These are phyloP conservation scores for Ectemnius lituratus DNA, from an alignment of 2,888 invertebrate genomes.

Conservation along the genomic window DNA sequence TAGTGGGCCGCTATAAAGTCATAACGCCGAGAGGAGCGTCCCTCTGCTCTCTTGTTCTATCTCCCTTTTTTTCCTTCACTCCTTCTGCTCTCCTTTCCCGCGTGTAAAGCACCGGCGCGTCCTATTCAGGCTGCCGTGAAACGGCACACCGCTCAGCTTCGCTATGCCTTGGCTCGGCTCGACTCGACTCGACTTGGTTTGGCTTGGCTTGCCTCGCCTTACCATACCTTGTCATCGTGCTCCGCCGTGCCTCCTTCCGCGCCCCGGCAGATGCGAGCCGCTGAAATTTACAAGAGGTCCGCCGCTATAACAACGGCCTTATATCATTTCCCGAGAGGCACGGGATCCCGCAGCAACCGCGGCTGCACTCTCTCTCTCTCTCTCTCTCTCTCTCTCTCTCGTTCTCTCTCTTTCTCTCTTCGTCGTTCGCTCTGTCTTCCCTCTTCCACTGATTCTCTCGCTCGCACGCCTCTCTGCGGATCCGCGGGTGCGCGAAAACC, in stretches of 20 bases:
- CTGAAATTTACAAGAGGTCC: conserved; percentile 70
- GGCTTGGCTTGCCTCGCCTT: conserved; percentile 28
- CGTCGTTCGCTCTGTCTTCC: not conserved
- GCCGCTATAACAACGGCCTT: conserved; percentile 67
- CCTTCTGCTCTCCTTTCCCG: conserved; percentile 10
- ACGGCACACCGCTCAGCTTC: conserved; percentile 27
- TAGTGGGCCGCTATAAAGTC: conserved; percentile 69
- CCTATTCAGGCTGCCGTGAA: conserved; percentile 8
- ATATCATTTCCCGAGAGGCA: conserved; percentile 73
- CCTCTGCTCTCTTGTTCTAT: conserved; percentile 19
- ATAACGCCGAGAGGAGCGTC: conserved; percentile 54
- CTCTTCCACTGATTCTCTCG: no score
- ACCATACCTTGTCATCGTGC: conserved; percentile 21
- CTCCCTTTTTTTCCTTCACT: not conserved
- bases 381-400: not conserved
- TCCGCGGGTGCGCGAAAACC: conserved; percentile 51
- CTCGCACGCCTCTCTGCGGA: conserved; percentile 30
- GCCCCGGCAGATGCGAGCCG: conserved; percentile 61
- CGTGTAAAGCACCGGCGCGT: conserved; percentile 6
- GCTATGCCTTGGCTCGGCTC: conserved; percentile 5
- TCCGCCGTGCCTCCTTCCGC: not conserved
- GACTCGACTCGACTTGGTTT: conserved; percentile 21
- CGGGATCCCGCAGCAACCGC: conserved; percentile 56
- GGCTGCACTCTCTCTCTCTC: conserved; percentile 13
- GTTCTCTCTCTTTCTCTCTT: not conserved